Evolutionary conservation across 2,888 invertebrate genomes (phyloP).

Genomic region (Conistra vaccinii): DNA sequence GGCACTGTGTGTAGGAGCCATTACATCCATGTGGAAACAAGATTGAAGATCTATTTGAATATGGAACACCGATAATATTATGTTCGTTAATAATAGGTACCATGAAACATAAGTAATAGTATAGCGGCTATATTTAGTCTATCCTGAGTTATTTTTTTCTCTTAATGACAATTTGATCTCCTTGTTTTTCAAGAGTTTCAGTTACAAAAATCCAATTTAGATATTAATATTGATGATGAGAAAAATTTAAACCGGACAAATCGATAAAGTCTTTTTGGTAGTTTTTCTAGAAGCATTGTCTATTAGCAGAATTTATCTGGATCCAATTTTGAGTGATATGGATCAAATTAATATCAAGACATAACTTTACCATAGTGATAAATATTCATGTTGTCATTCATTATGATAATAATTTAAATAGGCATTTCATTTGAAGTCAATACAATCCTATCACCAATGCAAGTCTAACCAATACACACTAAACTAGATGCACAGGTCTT

Average conservation of each 20-base stretch:
- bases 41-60: no score
- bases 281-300: neutral
- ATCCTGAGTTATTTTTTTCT: neutral
- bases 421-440: neutral
- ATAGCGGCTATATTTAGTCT: neutral
- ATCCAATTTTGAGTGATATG: neutral
- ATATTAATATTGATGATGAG: neutral
- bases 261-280: neutral
- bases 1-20: no score
- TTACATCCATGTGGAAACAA: no score
- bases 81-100: no score
- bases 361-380: no score
- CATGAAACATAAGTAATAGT: neutral
- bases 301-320: neutral
- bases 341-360: neutral
- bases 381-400: no score
- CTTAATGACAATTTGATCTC: slow-evolving; percentile 13
- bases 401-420: neutral
- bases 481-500: no score
- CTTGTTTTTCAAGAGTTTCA: slow-evolving; percentile 11
- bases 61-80: no score
- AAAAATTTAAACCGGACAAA: neutral
- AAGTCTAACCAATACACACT: no score
- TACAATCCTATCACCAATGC: neutral
- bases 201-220: slow-evolving; percentile 7